phyloP scores from a whole-genome alignment of 2,113 vertebrate species.

The Protomyctophum bolini region DNA sequence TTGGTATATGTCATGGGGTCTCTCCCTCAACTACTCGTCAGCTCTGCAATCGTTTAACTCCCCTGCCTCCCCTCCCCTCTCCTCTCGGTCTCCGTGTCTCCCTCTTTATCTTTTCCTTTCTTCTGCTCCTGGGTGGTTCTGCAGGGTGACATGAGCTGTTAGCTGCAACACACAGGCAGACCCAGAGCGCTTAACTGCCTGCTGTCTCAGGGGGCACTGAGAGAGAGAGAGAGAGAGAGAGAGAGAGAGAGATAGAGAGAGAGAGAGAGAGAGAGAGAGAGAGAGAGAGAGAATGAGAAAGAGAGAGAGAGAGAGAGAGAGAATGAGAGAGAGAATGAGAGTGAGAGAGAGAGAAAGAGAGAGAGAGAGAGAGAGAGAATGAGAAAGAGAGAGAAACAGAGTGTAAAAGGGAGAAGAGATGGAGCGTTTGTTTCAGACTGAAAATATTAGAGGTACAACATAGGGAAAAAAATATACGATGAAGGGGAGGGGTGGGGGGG shows the following conservation, averaged over 20 bases:
- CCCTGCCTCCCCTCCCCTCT: conserved; percentile 56
- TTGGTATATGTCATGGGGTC: conserved; percentile 62
- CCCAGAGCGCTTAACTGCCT: conserved; percentile 50
- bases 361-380: not conserved
- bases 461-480: too few relatives aligned
- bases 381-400: not conserved
- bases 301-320: not conserved
- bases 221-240: conserved; percentile 28
- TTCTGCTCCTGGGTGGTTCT: conserved; percentile 77
- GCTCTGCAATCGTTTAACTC: conserved; percentile 73
- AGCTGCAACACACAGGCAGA: conserved; percentile 54
- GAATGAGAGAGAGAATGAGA: not conserved
- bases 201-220: conserved; percentile 35
- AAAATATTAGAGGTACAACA: too few relatives aligned
- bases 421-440: too few relatives aligned
- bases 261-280: too few relatives aligned
- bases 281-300: not conserved
- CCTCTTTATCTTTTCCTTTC: conserved; percentile 69
- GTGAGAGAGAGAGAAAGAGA: not conserved
- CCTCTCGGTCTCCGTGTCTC: conserved; percentile 28
- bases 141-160: conserved; percentile 65
- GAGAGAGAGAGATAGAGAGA: conserved; percentile 49
- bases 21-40: conserved; percentile 48
- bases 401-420: not conserved
- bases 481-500: conserved; percentile 23